Evolutionary conservation across 2,113 vertebrate species (phyloP).

Genomic region (Phaethon lepturus): DNA sequence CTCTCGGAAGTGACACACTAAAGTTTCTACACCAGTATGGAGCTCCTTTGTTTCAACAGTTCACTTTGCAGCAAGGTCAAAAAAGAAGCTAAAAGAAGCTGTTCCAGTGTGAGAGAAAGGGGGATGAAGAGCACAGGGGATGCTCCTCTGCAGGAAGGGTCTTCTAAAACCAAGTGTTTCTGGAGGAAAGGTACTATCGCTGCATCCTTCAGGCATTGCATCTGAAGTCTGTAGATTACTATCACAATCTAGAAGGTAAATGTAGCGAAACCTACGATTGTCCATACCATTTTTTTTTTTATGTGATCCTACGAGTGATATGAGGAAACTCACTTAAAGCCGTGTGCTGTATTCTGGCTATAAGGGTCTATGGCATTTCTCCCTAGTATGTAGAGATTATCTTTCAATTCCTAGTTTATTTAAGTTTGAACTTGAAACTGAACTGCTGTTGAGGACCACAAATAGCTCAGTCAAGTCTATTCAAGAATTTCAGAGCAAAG

Average conservation of each 20-base stretch:
- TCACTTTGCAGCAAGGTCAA: neutral
- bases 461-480: neutral
- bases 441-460: neutral
- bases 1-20: neutral
- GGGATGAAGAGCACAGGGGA: neutral
- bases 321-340: neutral
- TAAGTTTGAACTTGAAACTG: neutral
- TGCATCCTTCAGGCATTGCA: neutral
- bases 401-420: neutral
- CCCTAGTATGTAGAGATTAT: neutral
- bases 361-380: neutral
- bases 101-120: neutral
- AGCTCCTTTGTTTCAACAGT: neutral
- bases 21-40: neutral
- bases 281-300: neutral
- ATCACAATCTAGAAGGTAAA: neutral
- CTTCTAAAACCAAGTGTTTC: neutral
- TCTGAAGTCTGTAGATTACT: neutral
- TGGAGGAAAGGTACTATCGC: neutral
- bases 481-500: neutral
- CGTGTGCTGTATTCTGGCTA: neutral
- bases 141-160: neutral
- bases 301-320: neutral
- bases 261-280: neutral
- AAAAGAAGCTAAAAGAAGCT: neutral